Evolutionary conservation across 2,888 invertebrate species (phyloP).

Genomic region (Rhogogaster chlorosoma): DNA sequence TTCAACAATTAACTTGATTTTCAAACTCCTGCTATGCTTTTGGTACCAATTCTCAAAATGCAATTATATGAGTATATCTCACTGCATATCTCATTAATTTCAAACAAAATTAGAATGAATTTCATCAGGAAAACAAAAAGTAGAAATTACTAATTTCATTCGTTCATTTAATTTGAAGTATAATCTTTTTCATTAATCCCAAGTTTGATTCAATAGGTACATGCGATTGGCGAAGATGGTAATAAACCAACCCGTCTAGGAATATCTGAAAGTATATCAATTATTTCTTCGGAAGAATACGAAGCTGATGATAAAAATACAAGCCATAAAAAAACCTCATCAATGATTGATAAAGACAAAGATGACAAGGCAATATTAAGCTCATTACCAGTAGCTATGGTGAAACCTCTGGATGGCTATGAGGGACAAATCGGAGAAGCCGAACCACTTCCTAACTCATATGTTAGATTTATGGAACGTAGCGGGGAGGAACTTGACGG

Average conservation of each 20-base stretch:
- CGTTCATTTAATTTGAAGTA: background rate
- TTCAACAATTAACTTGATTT: background rate
- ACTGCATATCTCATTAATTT: background rate
- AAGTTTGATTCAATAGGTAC: conserved; percentile 61
- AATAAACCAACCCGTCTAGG: conserved; percentile 78
- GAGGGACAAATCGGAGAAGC: conserved; percentile 82
- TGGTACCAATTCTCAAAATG: background rate
- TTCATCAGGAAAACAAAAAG: background rate
- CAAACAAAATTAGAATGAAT: background rate
- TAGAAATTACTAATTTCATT: background rate
- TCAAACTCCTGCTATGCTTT: background rate
- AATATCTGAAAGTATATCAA: conserved; percentile 83
- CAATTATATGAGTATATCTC: background rate
- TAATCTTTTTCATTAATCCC: background rate
- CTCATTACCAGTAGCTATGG: conserved; percentile 71
- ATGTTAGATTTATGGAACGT: conserved; percentile 96
- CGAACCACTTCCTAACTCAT: conserved; percentile 91
- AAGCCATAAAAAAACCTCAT: conserved; percentile 63
- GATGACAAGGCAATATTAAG: conserved; percentile 73
- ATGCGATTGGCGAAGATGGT: conserved; percentile 70
- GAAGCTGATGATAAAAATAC: conserved; percentile 66
- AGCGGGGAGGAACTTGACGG: conserved; percentile 96
- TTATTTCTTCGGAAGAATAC: conserved; percentile 85
- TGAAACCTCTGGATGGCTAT: conserved; percentile 73
- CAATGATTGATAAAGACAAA: conserved; percentile 71